A percentile compares a stretch with the other conserved stretches of the same genome.
Conservation (phyloP, 2,888 invertebrate species). For the Drosophila melanosoma region DNA sequence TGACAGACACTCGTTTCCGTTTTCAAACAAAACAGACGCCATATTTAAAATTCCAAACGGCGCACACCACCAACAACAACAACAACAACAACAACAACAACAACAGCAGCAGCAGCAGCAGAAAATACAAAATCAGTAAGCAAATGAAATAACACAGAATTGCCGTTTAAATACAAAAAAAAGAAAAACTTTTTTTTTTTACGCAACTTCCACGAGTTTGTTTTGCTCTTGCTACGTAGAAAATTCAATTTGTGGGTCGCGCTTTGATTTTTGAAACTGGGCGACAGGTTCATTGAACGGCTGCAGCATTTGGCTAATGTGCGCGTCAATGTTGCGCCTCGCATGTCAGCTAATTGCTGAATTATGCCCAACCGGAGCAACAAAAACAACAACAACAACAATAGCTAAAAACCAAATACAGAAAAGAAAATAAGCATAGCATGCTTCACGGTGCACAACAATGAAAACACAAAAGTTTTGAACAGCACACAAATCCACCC, state of each 20-base stretch:
- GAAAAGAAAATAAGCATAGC: slow-evolving; percentile 20
- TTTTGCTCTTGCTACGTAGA: slow-evolving; percentile 22
- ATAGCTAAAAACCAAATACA: not conserved
- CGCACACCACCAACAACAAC: slow-evolving; percentile 37
- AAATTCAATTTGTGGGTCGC: slow-evolving; percentile 54
- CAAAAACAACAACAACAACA: not conserved
- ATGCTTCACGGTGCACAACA: slow-evolving; percentile 50
- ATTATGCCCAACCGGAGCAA: slow-evolving; percentile 48
- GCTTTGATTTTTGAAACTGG: slow-evolving; percentile 56
- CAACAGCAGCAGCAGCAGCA: slow-evolving; percentile 33
- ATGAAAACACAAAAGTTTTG: slow-evolving; percentile 26
- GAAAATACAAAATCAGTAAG: slow-evolving; percentile 42
- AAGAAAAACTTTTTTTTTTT: slow-evolving; percentile 46
- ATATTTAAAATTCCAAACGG: slow-evolving; percentile 81
- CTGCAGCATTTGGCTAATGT: slow-evolving; percentile 31
- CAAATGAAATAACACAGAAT: slow-evolving; percentile 72
- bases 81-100: slow-evolving; percentile 34
- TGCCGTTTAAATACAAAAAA: slow-evolving; percentile 40
- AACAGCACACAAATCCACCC: slow-evolving; percentile 17
- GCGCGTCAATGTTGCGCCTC: slow-evolving; percentile 49
- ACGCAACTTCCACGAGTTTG: slow-evolving; percentile 52
- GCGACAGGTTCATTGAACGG: slow-evolving; percentile 57
- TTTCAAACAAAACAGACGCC: slow-evolving; percentile 81
- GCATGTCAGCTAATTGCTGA: slow-evolving; percentile 65
- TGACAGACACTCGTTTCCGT: slow-evolving; percentile 81